These are phyloP conservation scores for Heliocidaris erythrogramma DNA, from an alignment of 35 echinoderm and acorn worm genomes.

Conservation along the genomic window DNA sequence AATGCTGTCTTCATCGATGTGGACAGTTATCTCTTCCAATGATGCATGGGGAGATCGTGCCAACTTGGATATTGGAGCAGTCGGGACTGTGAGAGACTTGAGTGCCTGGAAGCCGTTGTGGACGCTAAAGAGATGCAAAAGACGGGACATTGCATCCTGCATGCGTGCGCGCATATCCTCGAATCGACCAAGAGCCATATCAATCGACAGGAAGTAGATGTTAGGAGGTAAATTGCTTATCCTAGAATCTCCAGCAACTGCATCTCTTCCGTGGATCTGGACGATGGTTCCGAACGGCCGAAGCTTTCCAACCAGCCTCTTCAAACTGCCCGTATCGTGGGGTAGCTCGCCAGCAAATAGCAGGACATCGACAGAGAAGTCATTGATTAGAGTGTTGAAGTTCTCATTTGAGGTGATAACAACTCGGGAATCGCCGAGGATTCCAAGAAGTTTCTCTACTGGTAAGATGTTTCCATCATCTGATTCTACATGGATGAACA, in stretches of 20 bases:
- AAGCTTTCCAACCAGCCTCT: slow-evolving; percentile 78
- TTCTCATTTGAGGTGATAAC: slow-evolving; percentile 90
- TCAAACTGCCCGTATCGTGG: slow-evolving; percentile 73
- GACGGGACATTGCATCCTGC: slow-evolving; percentile 88
- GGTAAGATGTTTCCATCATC: slow-evolving; percentile 93
- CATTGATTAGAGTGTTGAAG: slow-evolving; percentile 90
- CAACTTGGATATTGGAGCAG: slow-evolving; percentile 90
- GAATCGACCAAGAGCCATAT: slow-evolving; percentile 87
- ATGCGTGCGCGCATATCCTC: slow-evolving; percentile 81
- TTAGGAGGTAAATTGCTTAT: slow-evolving; percentile 76
- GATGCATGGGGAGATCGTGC: slow-evolving; percentile 79
- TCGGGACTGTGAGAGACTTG: slow-evolving; percentile 87
- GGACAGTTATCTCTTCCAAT: slow-evolving; percentile 78
- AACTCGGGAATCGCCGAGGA: slow-evolving; percentile 89
- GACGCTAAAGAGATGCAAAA: slow-evolving; percentile 91
- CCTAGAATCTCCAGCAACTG: slow-evolving; percentile 61
- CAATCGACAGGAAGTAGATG: slow-evolving; percentile 87
- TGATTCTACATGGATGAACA: slow-evolving; percentile 87
- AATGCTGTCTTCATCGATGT: slow-evolving; percentile 86
- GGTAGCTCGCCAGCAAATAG: slow-evolving; percentile 92
- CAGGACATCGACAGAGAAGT: slow-evolving; percentile 86
- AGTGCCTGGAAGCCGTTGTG: slow-evolving; percentile 94
- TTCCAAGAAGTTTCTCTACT: slow-evolving; percentile 91
- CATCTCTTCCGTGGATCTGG: slow-evolving; percentile 81
- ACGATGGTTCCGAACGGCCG: slow-evolving; percentile 91